These are phyloP conservation scores for Nipponacmea schrenckii DNA, from an alignment of 2,888 invertebrate genomes.

Conservation along the genomic window DNA sequence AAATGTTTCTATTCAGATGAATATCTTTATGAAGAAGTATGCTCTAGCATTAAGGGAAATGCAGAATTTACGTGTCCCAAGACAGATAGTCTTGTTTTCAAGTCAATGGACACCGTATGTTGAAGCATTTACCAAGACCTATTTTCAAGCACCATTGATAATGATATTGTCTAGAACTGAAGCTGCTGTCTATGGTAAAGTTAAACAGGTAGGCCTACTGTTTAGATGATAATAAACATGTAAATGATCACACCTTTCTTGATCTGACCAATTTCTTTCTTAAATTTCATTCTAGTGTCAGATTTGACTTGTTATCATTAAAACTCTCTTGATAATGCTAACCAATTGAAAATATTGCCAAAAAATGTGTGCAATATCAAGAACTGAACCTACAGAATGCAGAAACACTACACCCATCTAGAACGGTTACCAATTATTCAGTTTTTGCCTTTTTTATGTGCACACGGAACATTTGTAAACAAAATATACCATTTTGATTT, in stretches of 20 bases:
- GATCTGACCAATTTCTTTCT: not conserved
- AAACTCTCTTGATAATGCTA: too few species aligned
- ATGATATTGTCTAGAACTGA: slow-evolving; percentile 81
- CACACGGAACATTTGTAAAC: too few species aligned
- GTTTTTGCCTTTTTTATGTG: too few species aligned
- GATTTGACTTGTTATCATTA: too few species aligned
- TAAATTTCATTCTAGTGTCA: not conserved
- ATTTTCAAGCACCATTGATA: slow-evolving; percentile 74
- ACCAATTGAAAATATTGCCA: too few species aligned
- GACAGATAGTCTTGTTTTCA: slow-evolving; percentile 64
- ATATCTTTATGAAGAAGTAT: slow-evolving; percentile 43
- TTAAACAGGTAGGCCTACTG: slow-evolving; percentile 61
- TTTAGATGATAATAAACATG: not conserved
- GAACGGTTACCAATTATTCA: too few species aligned
- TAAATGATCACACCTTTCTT: not conserved
- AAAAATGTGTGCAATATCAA: too few species aligned
- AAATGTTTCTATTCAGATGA: slow-evolving; percentile 30
- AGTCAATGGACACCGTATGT: slow-evolving; percentile 76
- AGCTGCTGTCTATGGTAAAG: slow-evolving; percentile 76
- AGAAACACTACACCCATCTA: too few species aligned
- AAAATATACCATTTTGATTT: not conserved
- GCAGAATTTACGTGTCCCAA: slow-evolving; percentile 35
- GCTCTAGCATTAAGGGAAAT: slow-evolving; percentile 31
- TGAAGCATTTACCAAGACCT: slow-evolving; percentile 71
- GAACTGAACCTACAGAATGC: too few species aligned